Conservation (phyloP, 2,888 invertebrate genomes). For the Diachrysia chrysitis region DNA sequence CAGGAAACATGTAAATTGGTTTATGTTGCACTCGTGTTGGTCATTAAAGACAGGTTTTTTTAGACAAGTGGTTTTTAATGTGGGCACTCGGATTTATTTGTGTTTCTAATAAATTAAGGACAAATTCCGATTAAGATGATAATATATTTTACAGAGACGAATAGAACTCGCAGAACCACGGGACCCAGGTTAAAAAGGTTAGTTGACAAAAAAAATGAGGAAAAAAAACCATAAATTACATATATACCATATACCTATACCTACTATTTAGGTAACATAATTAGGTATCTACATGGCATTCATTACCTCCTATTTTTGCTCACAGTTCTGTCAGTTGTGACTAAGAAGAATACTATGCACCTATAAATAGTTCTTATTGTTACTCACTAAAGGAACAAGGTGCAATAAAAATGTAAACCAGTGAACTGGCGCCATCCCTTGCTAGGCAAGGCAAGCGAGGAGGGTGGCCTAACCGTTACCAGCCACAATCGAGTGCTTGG, state of each 20-base stretch:
- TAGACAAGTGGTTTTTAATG: conserved; percentile 6
- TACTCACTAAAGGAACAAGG: background rate
- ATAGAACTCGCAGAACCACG: too few species aligned
- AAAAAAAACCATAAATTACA: too few species aligned
- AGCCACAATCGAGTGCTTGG: conserved; percentile 33
- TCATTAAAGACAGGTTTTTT: conserved; percentile 1
- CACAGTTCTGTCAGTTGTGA: background rate
- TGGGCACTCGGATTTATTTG: background rate
- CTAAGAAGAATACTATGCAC: background rate
- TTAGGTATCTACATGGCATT: too few species aligned
- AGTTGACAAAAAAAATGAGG: too few species aligned
- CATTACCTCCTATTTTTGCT: background rate
- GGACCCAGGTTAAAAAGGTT: too few species aligned
- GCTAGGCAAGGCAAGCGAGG: background rate
- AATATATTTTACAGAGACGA: too few species aligned
- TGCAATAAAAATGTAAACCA: background rate
- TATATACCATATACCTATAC: too few species aligned
- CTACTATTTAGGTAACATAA: too few species aligned
- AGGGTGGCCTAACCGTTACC: background rate
- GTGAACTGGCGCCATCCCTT: background rate
- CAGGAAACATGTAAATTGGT: conserved; percentile 21
- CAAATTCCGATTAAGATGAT: too few species aligned
- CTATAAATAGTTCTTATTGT: background rate
- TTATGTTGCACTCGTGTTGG: conserved; percentile 17
- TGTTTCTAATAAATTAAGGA: too few species aligned